These are phyloP conservation scores for Hydractinia echinata DNA, from an alignment of 30 jellyfish, hydroid and myxozoan species.

Conservation along the genomic window DNA sequence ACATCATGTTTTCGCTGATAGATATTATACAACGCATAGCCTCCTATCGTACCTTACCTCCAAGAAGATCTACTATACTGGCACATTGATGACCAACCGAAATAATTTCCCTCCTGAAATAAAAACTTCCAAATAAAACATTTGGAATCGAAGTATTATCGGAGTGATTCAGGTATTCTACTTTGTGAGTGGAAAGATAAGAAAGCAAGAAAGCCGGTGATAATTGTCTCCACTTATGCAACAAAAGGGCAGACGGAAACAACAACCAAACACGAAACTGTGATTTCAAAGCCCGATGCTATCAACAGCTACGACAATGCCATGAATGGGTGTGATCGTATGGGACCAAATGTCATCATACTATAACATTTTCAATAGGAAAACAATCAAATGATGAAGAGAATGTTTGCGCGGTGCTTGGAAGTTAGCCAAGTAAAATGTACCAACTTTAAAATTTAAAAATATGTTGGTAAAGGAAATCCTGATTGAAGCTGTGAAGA, in stretches of 20 bases:
- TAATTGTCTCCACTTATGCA: conserved; percentile 10
- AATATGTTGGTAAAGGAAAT: not conserved
- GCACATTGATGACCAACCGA: too few species aligned
- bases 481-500: fast-evolving
- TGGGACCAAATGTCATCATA: conserved; percentile 26
- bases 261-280: not conserved
- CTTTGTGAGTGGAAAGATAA: too few species aligned
- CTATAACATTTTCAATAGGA: not conserved
- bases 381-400: not conserved
- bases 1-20: conserved; percentile 37
- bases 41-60: not conserved
- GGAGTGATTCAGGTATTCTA: too few species aligned
- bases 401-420: not conserved
- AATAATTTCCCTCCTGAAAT: too few species aligned
- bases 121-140: too few species aligned
- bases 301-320: not conserved
- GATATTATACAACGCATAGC: conserved; percentile 23
- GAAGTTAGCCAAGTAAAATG: conserved; percentile 20
- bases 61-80: conserved; percentile 17
- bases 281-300: not conserved
- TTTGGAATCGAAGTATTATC: too few species aligned
- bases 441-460: not conserved
- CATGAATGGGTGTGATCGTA: conserved; percentile 14
- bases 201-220: conserved; percentile 34
- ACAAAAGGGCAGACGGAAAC: not conserved